These are phyloP conservation scores for Mungos mungo DNA, from an alignment of 2,113 vertebrate species.

Conservation along the genomic window DNA sequence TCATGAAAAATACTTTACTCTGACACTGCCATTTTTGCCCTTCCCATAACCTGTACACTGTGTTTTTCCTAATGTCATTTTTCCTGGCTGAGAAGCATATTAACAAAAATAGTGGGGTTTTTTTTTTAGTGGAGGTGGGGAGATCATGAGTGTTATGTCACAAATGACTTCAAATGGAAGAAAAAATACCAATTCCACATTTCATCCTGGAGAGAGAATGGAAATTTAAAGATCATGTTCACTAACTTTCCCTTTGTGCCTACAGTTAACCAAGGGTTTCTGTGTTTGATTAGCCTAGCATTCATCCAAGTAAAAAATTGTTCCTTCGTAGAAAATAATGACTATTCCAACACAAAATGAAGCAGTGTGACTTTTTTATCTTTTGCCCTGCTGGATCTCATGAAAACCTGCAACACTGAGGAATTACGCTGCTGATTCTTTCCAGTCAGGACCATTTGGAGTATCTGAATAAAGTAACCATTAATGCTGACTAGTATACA, in stretches of 20 bases:
- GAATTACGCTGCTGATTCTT: background rate
- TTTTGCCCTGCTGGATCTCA: background rate
- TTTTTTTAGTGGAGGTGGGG: background rate
- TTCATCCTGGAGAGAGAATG: slow-evolving; percentile 56
- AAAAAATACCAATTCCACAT: slow-evolving; percentile 65
- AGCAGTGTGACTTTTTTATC: background rate
- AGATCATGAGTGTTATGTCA: slow-evolving; percentile 58
- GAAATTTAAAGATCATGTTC: slow-evolving; percentile 64
- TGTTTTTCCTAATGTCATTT: slow-evolving; percentile 68
- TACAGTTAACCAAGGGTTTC: slow-evolving; percentile 34
- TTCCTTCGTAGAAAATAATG: slow-evolving; percentile 44
- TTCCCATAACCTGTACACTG: slow-evolving; percentile 45
- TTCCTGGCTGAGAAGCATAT: slow-evolving; percentile 63
- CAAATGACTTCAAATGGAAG: slow-evolving; percentile 69
- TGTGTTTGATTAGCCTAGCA: slow-evolving; percentile 34
- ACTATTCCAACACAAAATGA: background rate
- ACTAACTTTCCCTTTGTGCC: slow-evolving; percentile 31
- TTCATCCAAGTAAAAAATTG: background rate
- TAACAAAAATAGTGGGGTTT: slow-evolving; percentile 55
- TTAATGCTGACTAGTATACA: background rate
- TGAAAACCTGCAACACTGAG: background rate
- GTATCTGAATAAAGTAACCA: background rate
- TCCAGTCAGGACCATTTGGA: background rate
- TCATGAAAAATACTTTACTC: slow-evolving; percentile 9
- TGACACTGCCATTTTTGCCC: slow-evolving; percentile 59